Percentiles rank a stretch among this genome's conserved stretches.
These are phyloP conservation scores for Meleagris gallopavo DNA, from an alignment of 2,113 vertebrate genomes.

Conservation along the genomic window DNA sequence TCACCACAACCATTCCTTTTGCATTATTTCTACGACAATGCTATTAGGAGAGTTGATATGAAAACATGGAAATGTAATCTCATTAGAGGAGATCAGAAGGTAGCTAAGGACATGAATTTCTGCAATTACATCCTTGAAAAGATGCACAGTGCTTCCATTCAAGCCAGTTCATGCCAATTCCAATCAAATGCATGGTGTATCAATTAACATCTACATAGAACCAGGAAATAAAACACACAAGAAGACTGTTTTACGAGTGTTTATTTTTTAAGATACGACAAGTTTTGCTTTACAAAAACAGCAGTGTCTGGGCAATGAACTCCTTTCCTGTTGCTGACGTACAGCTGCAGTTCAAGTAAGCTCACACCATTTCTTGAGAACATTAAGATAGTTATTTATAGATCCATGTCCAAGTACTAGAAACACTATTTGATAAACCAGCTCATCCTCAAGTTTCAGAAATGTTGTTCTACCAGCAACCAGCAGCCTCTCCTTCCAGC, in stretches of 20 bases:
- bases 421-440: background rate
- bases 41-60: background rate
- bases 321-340: background rate
- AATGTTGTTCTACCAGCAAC: background rate
- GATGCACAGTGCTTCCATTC: background rate
- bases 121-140: background rate
- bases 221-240: background rate
- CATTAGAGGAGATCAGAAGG: conserved; percentile 2
- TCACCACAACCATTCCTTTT: background rate
- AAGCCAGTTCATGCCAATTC: background rate
- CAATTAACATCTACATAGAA: background rate
- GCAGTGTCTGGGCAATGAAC: background rate
- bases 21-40: background rate
- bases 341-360: background rate
- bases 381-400: background rate
- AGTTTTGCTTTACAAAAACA: background rate
- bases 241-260: background rate
- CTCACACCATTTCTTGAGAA: background rate
- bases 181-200: background rate
- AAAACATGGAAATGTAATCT: conserved; percentile 10
- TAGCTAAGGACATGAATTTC: background rate
- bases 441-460: background rate
- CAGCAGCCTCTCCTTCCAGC: background rate
- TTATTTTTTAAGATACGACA: background rate
- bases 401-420: background rate